phyloP scores from a whole-genome alignment of 1,140 invertebrate species.

The Acromyrmex charruanus region DNA sequence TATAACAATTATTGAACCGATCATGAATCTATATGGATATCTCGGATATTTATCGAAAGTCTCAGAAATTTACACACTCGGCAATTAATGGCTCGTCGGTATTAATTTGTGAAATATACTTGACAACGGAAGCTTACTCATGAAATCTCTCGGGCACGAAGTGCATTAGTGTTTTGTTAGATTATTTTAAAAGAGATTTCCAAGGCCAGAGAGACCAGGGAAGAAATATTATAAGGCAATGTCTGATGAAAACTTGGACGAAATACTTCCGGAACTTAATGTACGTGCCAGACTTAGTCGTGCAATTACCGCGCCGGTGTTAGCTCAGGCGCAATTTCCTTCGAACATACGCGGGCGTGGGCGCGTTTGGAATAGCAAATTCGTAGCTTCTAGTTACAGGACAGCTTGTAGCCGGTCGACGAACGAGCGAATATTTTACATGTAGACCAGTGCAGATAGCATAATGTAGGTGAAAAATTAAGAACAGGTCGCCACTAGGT shows the following conservation, averaged over 20 bases:
- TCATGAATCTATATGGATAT: slow-evolving; percentile 2
- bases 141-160: background rate
- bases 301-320: slow-evolving; percentile 65
- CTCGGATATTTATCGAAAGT: slow-evolving; percentile 13
- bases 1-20: slow-evolving; percentile 22
- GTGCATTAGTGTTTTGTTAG: background rate
- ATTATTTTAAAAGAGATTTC: slow-evolving; percentile 43
- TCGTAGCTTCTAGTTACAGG: slow-evolving; percentile 46
- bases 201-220: background rate
- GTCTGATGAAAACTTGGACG: slow-evolving; percentile 50
- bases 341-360: slow-evolving; percentile 58
- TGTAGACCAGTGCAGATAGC: no score
- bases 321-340: slow-evolving; percentile 71
- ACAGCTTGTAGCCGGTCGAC: background rate
- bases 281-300: slow-evolving; percentile 70
- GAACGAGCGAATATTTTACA: slow-evolving; percentile 50
- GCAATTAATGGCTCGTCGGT: slow-evolving; percentile 44
- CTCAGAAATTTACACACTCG: slow-evolving; percentile 12
- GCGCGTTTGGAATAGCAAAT: slow-evolving; percentile 72
- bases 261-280: slow-evolving; percentile 73
- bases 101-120: slow-evolving; percentile 55
- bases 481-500: no score
- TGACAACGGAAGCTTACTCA: slow-evolving; percentile 7
- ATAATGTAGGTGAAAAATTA: no score
- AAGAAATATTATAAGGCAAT: slow-evolving; percentile 22